Percentiles rank a stretch among this genome's conserved stretches.
Evolutionary conservation across 2,888 invertebrate species (phyloP).

Genomic region (Plebejus anna): DNA sequence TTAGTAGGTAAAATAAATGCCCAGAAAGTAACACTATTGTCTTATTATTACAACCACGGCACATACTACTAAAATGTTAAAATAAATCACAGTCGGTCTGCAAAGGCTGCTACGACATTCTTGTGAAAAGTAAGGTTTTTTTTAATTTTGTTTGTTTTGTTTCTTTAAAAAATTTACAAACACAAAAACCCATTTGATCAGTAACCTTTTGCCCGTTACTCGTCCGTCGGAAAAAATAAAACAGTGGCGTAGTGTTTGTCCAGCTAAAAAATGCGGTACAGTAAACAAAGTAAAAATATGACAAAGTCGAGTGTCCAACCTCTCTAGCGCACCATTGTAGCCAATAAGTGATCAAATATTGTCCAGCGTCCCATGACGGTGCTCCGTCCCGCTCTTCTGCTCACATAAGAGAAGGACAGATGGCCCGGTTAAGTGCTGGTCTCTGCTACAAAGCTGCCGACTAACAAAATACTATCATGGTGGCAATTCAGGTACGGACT

Average conservation of each 20-base stretch:
- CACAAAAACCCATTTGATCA: conserved; percentile 2
- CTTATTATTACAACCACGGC: not conserved
- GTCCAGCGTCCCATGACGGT: conserved; percentile 58
- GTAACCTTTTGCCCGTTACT: conserved; percentile 26
- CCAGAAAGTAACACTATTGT: not conserved
- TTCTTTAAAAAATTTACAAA: not conserved
- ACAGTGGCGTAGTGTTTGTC: conserved; percentile 35
- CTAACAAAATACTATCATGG: conserved; percentile 76
- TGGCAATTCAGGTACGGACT: conserved; percentile 68
- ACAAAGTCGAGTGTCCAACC: conserved; percentile 44
- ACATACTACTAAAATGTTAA: no score
- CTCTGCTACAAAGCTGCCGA: conserved; percentile 71
- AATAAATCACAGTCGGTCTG: no score
- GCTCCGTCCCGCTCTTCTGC: conserved; percentile 43
- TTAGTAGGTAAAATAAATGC: not conserved
- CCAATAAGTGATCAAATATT: conserved; percentile 74
- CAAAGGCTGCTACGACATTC: not conserved
- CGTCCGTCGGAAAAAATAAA: conserved; percentile 25
- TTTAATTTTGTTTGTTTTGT: no score
- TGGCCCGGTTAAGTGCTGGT: conserved; percentile 44
- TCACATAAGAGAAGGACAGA: conserved; percentile 47
- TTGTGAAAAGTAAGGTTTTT: not conserved
- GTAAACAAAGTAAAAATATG: conserved; percentile 37
- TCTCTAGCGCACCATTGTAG: conserved; percentile 56
- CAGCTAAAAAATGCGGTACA: conserved; percentile 36